These are phyloP conservation scores for Brevipalpus yothersi DNA, from an alignment of 1,140 invertebrate species.

Conservation along the genomic window DNA sequence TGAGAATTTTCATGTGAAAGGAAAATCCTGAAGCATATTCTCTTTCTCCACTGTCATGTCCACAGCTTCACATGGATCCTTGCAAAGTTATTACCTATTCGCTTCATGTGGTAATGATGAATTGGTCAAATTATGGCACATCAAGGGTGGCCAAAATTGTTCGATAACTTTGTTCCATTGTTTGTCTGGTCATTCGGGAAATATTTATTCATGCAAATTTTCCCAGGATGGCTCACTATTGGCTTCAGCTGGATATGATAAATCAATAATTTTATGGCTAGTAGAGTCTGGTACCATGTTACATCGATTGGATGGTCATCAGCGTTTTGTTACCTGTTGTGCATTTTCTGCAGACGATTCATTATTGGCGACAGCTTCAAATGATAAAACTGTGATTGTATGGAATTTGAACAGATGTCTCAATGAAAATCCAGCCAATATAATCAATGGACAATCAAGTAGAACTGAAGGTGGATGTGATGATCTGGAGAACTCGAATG, in stretches of 20 bases:
- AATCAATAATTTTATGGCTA: conserved; percentile 41
- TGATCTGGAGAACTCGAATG: neutral
- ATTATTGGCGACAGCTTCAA: conserved; percentile 40
- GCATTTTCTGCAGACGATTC: conserved; percentile 36
- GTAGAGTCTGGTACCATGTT: conserved; percentile 14
- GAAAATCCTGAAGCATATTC: neutral
- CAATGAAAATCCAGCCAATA: neutral
- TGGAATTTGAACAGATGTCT: conserved; percentile 25
- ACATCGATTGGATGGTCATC: conserved; percentile 18
- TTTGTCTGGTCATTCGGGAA: conserved; percentile 14
- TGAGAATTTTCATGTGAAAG: no score
- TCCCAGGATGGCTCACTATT: conserved; percentile 30
- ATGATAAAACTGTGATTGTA: conserved; percentile 38
- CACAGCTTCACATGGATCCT: conserved; percentile 9
- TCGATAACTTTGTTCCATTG: conserved; percentile 12
- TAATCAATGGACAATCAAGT: conserved; percentile 9
- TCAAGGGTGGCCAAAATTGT: conserved; percentile 21
- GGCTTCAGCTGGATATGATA: conserved; percentile 38
- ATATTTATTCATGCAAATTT: conserved; percentile 35
- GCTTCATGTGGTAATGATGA: conserved; percentile 44
- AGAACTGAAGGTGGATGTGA: conserved; percentile 10
- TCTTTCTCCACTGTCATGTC: neutral
- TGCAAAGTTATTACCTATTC: conserved; percentile 25
- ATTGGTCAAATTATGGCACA: conserved; percentile 42
- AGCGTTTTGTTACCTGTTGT: conserved; percentile 38